Conservation (phyloP, 2,888 invertebrate genomes). For the Drosophila mayaguana region DNA sequence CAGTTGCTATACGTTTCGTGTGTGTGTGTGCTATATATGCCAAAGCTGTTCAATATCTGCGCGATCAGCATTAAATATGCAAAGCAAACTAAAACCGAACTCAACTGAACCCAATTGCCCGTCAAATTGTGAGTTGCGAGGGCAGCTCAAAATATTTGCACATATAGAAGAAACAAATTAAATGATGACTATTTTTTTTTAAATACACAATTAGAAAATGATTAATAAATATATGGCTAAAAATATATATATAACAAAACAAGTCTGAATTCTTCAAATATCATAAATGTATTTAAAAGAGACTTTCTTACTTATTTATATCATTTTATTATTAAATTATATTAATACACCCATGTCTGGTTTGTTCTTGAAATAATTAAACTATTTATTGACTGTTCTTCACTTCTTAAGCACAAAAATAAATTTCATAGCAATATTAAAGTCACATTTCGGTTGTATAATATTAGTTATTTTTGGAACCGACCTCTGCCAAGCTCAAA, state of each 20-base stretch:
- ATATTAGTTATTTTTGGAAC: background rate
- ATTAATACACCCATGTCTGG: background rate
- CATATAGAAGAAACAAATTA: background rate
- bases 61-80: constrained; percentile 76
- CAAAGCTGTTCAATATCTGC: constrained; percentile 75
- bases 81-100: constrained; percentile 53
- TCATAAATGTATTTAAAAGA: background rate
- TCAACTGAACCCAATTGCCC: constrained; percentile 53
- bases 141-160: constrained; percentile 15
- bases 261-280: background rate
- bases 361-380: background rate
- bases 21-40: constrained; percentile 43
- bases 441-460: background rate
- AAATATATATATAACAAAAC: background rate
- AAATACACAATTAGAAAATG: too few relatives aligned
- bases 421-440: background rate
- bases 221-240: background rate
- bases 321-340: background rate
- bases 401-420: background rate
- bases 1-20: constrained; percentile 3
- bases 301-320: background rate
- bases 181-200: too few relatives aligned
- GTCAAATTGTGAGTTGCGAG: constrained; percentile 64
- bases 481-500: constrained; percentile 24
- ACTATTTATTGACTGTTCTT: background rate